Conservation (phyloP, 1,140 invertebrate genomes). For the Lamellibrachia luymesi region DNA sequence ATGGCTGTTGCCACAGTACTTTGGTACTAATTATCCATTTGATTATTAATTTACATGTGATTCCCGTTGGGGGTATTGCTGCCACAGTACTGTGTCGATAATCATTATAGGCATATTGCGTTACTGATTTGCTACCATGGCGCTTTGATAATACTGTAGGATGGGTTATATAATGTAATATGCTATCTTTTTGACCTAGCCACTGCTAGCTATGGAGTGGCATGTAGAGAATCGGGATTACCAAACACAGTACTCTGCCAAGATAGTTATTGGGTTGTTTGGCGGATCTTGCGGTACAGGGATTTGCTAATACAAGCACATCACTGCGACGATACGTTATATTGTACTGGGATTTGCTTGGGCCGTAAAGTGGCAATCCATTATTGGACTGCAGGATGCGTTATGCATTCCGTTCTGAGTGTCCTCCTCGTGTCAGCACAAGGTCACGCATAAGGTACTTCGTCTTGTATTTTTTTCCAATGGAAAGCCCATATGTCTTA, state of each 20-base stretch:
- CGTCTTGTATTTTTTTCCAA: neutral
- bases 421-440: neutral
- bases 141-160: neutral
- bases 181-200: too few relatives aligned
- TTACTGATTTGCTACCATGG: neutral
- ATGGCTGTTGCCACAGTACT: neutral
- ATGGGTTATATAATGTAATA: too few relatives aligned
- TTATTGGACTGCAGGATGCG: neutral
- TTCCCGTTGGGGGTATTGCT: neutral
- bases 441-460: neutral
- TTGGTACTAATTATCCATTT: neutral
- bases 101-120: neutral
- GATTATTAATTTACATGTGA: neutral
- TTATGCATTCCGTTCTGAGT: neutral
- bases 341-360: neutral
- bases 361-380: neutral
- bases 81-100: neutral
- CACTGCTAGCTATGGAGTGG: too few relatives aligned
- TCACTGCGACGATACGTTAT: neutral
- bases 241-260: neutral
- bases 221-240: neutral
- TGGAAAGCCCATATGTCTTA: neutral
- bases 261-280: neutral
- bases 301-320: neutral
- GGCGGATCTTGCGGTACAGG: neutral